Percentiles rank a stretch among this genome's conserved stretches.
phyloP scores from a whole-genome alignment of 2,888 invertebrate species.

The Apamea crenata region DNA sequence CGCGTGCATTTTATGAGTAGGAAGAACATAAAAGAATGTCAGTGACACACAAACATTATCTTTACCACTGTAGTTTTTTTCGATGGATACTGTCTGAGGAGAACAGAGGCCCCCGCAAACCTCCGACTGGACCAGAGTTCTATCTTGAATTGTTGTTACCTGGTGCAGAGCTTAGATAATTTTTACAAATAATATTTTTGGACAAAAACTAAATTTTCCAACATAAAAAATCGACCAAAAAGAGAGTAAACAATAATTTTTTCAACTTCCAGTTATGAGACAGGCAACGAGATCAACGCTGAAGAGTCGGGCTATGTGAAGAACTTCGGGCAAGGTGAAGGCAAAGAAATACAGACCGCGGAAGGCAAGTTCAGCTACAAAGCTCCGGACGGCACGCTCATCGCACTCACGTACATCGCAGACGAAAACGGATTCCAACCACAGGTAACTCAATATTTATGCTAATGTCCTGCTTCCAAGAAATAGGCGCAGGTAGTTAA shows the following conservation, averaged over 20 bases:
- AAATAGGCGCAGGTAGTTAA: slow-evolving; percentile 14
- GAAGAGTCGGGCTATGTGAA: slow-evolving; percentile 92
- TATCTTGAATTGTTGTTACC: background rate
- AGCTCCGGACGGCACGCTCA: slow-evolving; percentile 92
- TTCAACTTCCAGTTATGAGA: slow-evolving; percentile 88
- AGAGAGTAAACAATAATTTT: background rate
- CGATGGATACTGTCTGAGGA: too few species aligned
- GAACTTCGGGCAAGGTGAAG: slow-evolving; percentile 90
- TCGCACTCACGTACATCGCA: slow-evolving; percentile 92
- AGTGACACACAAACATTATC: too few species aligned
- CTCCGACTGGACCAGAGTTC: too few species aligned
- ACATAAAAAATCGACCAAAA: background rate
- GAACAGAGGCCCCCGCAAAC: too few species aligned
- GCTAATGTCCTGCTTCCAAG: slow-evolving; percentile 41
- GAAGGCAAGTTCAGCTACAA: slow-evolving; percentile 92
- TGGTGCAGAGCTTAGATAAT: background rate
- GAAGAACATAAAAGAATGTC: background rate
- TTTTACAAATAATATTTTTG: background rate
- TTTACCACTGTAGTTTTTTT: background rate
- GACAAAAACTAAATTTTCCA: background rate
- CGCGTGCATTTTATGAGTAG: background rate
- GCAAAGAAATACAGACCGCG: slow-evolving; percentile 88
- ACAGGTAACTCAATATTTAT: slow-evolving; percentile 78
- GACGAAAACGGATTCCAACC: slow-evolving; percentile 93
- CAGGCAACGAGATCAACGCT: slow-evolving; percentile 92